Evolutionary conservation across 2,797 vertebrate species (phyloP).

Genomic region (Tinamus major): DNA sequence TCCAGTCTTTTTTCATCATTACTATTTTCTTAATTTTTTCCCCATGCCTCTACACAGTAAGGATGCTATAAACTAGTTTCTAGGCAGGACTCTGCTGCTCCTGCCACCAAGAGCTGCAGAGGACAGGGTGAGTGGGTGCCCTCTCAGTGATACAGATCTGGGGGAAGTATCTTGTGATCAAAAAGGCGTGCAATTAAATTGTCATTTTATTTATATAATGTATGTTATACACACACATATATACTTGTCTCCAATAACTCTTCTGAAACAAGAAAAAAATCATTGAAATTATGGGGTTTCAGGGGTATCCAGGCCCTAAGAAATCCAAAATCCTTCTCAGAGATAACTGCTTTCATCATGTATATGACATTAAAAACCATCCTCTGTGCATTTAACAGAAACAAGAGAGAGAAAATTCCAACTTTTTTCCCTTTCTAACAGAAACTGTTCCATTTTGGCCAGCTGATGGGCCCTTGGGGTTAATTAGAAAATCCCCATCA

Average conservation of each 20-base stretch:
- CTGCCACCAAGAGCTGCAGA: background rate
- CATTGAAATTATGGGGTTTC: background rate
- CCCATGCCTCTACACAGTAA: background rate
- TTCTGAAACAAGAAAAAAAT: background rate
- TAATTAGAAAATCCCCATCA: constrained; percentile 88
- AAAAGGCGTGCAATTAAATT: background rate
- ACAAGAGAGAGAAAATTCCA: constrained; percentile 55
- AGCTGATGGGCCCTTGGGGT: constrained; percentile 81
- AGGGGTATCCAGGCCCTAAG: background rate
- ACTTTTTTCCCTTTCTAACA: constrained; percentile 80
- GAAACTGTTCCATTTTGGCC: constrained; percentile 77
- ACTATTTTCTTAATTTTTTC: background rate
- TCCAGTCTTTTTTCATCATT: fast-evolving
- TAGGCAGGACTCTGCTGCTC: background rate
- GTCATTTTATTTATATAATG: background rate
- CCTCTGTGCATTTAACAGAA: background rate
- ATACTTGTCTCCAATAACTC: background rate
- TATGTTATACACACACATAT: no score
- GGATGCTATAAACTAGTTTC: background rate
- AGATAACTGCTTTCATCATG: background rate
- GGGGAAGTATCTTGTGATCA: background rate
- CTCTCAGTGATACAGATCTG: background rate
- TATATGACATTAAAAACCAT: constrained; percentile 4
- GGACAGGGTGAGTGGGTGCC: background rate
- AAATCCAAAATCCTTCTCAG: background rate